Base-by-base conservation (phyloP, 2,797 vertebrate species). In the Xyrichtys novacula region DNA sequence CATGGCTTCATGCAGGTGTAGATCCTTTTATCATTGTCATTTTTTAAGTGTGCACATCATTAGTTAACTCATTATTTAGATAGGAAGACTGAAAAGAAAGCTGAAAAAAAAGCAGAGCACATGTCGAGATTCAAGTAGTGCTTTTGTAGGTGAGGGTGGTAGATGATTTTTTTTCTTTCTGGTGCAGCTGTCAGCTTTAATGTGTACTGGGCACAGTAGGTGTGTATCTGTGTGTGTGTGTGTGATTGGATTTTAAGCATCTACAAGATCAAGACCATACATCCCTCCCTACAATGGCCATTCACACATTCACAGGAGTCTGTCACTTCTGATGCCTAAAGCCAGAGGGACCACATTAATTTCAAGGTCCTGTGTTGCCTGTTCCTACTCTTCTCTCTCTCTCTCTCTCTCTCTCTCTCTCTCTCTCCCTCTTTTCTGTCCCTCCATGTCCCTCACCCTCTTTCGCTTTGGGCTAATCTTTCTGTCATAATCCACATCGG, bases 201-300 rank as follows among this genome's bases (percentile, higher is more conserved):
- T 61, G 78, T 71, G 66, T 44, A 43, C 48, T 65, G 55, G 50
- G 60, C 63, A 44, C 84, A 81, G 61, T 74, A 68, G 49, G 71
- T 42, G 85, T 56, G 36, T 48, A 28, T 20, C 28, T 48, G 42
- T 32, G 71, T 40, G 70, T 61, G 86, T 83, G 87, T 16, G 36
- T 16, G 88, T 92, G 89, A 93, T 94, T 93, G 91, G 88, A 90
- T 78, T 89, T 94, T 90, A 94, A 93, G 89, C 85, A 93, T 88
- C 89, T 86, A 80, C 89, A 92, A 92, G 87, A 92, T 90, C 89
- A 91, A 85, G 90, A 69, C 80, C 67, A 58, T 83, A 76, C 82
- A 76, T 62, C 74, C 74, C 57, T 55, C 71, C 43, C 64, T 64
- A 76, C 80, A 90, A 85, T 78, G 34, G 85, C 81, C 67, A 84